phyloP scores from a whole-genome alignment of 1,140 invertebrate genomes.

The Drosophila murphyi region DNA sequence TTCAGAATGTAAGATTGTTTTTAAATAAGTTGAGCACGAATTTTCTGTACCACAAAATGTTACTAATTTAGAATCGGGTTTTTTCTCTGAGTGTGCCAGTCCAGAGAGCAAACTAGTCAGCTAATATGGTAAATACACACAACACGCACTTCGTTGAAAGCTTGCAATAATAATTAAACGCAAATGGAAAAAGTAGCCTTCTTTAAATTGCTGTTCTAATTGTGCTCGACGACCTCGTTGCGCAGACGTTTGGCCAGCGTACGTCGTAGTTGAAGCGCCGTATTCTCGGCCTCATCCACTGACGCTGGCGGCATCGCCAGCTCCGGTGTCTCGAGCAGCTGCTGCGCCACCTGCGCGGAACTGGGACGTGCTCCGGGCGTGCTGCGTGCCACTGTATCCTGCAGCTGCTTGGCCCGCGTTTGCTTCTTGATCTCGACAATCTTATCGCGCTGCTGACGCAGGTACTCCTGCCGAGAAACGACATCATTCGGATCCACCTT shows the following conservation, averaged over 20 bases:
- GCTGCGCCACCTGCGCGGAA: constrained; percentile 89
- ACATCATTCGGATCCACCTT: constrained; percentile 88
- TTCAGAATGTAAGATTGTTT: too few species aligned
- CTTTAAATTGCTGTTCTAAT: constrained; percentile 25
- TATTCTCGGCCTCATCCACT: constrained; percentile 71
- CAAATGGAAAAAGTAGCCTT: not conserved
- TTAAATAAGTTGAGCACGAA: too few species aligned
- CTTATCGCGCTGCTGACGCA: constrained; percentile 94
- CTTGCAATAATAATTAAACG: constrained; percentile 52
- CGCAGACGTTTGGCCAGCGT: constrained; percentile 93
- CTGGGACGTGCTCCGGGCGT: constrained; percentile 85
- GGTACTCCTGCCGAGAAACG: constrained; percentile 92
- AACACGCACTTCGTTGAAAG: constrained; percentile 24
- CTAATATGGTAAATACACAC: constrained; percentile 29
- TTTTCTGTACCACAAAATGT: too few species aligned
- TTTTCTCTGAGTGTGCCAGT: constrained; percentile 1
- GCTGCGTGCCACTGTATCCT: constrained; percentile 85
- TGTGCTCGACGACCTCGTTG: constrained; percentile 90
- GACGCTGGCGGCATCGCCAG: constrained; percentile 52
- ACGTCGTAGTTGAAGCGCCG: constrained; percentile 90
- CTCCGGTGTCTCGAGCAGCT: constrained; percentile 85
- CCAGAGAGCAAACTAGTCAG: constrained; percentile 56
- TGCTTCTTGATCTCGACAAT: constrained; percentile 94
- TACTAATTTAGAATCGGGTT: not conserved
- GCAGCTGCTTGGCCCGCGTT: constrained; percentile 91